Evolutionary conservation across 2,888 invertebrate species (phyloP).

Genomic region (Mythimna lalbum): DNA sequence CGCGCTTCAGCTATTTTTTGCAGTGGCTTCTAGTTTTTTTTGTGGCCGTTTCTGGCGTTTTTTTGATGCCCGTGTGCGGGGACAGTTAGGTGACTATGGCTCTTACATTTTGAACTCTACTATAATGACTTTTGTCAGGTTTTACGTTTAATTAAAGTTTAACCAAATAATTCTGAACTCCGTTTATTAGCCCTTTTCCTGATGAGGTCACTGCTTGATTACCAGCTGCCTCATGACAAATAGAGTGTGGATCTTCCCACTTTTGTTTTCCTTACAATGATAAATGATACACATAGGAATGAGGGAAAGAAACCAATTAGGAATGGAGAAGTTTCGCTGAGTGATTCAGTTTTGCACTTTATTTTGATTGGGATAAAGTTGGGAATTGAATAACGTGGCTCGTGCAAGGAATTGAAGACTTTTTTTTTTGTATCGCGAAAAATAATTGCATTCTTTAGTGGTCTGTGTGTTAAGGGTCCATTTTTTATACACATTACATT

Average conservation of each 20-base stretch:
- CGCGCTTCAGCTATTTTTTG: too few relatives aligned
- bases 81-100: too few relatives aligned
- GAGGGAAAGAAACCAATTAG: not conserved
- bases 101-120: too few relatives aligned
- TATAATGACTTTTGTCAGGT: too few relatives aligned
- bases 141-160: too few relatives aligned
- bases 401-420: not conserved
- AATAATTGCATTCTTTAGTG: not conserved
- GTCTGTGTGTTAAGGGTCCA: not conserved
- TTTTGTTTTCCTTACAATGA: constrained; percentile 37
- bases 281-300: constrained; percentile 29
- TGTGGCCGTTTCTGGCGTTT: too few relatives aligned
- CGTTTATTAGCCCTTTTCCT: not conserved
- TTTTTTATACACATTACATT: not conserved
- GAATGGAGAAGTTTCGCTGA: not conserved
- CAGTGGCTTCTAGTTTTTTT: too few relatives aligned
- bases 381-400: not conserved
- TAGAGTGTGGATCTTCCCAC: constrained; percentile 41
- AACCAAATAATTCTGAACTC: not conserved
- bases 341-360: constrained; percentile 18
- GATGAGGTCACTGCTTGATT: constrained; percentile 22
- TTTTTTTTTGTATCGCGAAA: not conserved
- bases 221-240: constrained; percentile 51
- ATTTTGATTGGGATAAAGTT: not conserved
- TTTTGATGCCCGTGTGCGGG: too few relatives aligned